Evolutionary conservation across 2,888 invertebrate genomes (phyloP), one percentile per base, ranked within the genome.

Genomic region (Leptopilina myrica): DNA sequence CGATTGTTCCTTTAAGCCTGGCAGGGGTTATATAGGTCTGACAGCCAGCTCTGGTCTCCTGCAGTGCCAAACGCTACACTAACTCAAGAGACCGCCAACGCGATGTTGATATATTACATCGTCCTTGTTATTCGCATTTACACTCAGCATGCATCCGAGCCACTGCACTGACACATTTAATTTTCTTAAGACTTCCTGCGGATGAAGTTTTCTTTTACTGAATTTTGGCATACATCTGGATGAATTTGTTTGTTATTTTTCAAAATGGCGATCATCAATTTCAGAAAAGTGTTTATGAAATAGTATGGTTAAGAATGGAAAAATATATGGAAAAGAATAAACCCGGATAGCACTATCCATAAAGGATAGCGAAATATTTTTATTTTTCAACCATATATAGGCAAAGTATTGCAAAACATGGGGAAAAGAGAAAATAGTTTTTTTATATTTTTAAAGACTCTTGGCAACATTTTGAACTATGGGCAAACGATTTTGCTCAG

Each of bases 71-170:
- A 73, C 33, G 33, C 5, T 33, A 33, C 33, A 33, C 33, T 33
- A 80, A 83, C 81, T 82, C 79, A 76, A 80, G 81, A 78, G 78
- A 79, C 76, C 78, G 75, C 80, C 77, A 78, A 76, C 78, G 78
- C 75, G 79, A 79, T 79, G 81, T 65, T 86, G 83, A 84, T 82
- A 83, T 82, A 83, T 82, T 80, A 80, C 83, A 79, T 75, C 80
- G 64, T 75, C 78, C 81, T 78, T 79, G 80, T 84, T 83, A 81
- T 80, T 79, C 82, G 77, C 82, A 80, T 82, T 83, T 86, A 81
- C 82, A 85, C 81, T 79, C 85, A 83, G 83, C 84, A 73, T 80
- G 84, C 82, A 76, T 69, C 78, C 82, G 20, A 80, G 83, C 81
- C 81, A 82, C 85, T 77, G 83, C 66, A 80, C 77, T 82, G 79